A percentile compares a stretch with the other conserved stretches of the same genome.
Conservation (phyloP, 2,888 invertebrate species). For the Parnassius mnemosyne region DNA sequence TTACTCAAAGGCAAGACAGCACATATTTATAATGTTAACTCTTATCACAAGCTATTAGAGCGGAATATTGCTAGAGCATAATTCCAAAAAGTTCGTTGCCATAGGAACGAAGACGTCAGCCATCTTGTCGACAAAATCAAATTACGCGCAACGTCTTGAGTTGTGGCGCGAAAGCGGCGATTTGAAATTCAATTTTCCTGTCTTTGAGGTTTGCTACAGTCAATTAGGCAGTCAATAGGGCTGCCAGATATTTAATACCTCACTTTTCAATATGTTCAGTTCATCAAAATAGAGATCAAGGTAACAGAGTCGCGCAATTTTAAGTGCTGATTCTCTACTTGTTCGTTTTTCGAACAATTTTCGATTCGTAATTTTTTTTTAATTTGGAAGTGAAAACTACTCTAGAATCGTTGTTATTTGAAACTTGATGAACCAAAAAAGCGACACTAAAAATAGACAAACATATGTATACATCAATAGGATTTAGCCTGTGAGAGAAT, state of each 20-base stretch:
- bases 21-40: conserved; percentile 30
- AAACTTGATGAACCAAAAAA: no score
- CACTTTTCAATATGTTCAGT: background rate
- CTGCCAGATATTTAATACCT: conserved; percentile 18
- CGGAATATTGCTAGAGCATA: conserved; percentile 34
- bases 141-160: conserved; percentile 67
- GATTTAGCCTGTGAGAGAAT: no score
- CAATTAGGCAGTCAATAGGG: conserved; percentile 38
- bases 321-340: no score
- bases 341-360: no score
- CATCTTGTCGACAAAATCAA: conserved; percentile 63
- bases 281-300: no score
- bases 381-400: no score
- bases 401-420: no score
- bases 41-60: conserved; percentile 35
- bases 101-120: conserved; percentile 63
- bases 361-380: no score
- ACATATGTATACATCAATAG: no score
- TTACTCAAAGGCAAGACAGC: conserved; percentile 7
- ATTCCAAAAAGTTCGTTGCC: conserved; percentile 55
- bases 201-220: conserved; percentile 59
- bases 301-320: no score
- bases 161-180: conserved; percentile 65
- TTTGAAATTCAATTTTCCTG: conserved; percentile 58
- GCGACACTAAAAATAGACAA: no score